Percentiles rank a stretch among this genome's conserved stretches.
phyloP scores from a whole-genome alignment of 2,113 vertebrate species.

The Aythya baeri region DNA sequence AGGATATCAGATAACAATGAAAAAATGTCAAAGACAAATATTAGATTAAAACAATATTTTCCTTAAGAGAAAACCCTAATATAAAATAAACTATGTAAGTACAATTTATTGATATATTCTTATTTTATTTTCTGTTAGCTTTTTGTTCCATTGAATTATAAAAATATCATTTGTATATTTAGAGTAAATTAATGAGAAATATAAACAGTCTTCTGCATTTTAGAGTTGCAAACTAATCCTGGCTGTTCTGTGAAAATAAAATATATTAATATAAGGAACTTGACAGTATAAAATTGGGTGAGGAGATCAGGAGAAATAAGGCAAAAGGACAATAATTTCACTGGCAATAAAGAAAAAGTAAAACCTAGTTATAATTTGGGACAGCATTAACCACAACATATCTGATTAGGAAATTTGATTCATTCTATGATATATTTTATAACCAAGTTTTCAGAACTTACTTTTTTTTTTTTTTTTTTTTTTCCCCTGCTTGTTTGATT shows the following conservation, averaged over 20 bases:
- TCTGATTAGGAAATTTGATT: not conserved
- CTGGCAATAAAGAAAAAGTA: not conserved
- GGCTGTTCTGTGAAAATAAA: not conserved
- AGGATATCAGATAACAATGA: not conserved
- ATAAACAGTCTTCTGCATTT: not conserved
- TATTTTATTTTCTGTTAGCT: not conserved
- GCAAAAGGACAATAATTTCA: not conserved
- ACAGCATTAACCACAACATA: not conserved
- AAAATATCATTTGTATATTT: not conserved
- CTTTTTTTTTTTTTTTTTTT: accelerated
- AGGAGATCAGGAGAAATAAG: accelerated
- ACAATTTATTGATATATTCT: not conserved
- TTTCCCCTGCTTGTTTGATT: not conserved
- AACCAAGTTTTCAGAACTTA: not conserved
- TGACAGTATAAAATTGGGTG: not conserved
- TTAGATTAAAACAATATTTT: not conserved
- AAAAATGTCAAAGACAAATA: not conserved
- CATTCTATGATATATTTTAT: not conserved
- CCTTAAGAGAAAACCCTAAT: not conserved
- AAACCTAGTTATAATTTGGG: not conserved
- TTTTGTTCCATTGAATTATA: not conserved
- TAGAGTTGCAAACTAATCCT: not conserved
- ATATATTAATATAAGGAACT: not conserved
- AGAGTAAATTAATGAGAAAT: not conserved
- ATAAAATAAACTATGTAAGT: accelerated